Evolutionary conservation across 2,888 invertebrate species (phyloP).

Genomic region (Norana najaformis): DNA sequence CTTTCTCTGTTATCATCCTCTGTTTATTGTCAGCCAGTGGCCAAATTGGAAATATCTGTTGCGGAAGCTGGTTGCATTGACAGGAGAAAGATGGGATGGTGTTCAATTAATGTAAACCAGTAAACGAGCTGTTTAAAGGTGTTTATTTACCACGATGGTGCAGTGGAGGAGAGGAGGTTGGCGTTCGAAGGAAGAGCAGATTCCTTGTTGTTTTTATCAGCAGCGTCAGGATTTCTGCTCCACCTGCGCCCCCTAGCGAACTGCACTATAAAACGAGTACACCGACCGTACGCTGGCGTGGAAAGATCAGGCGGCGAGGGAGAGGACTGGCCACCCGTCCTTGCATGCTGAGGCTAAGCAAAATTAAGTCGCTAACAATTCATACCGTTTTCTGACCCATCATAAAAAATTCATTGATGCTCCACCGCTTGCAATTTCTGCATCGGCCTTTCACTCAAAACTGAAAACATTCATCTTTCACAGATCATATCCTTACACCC

Average conservation of each 20-base stretch:
- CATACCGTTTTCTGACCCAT: too few relatives aligned
- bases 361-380: too few relatives aligned
- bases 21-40: not conserved
- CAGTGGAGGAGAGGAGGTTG: not conserved
- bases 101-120: constrained; percentile 5
- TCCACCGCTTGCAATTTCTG: too few relatives aligned
- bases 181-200: not conserved
- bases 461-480: too few relatives aligned
- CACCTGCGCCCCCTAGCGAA: not conserved
- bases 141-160: not conserved
- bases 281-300: too few relatives aligned
- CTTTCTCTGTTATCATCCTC: not conserved
- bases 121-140: constrained; percentile 13
- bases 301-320: not conserved
- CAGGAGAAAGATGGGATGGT: not conserved
- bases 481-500: too few relatives aligned
- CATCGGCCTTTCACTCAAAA: too few relatives aligned
- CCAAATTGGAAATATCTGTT: not conserved
- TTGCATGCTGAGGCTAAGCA: too few relatives aligned
- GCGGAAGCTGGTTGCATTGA: not conserved
- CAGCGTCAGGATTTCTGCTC: not conserved
- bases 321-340: not conserved
- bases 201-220: not conserved
- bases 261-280: not conserved
- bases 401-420: too few relatives aligned